phyloP scores from a whole-genome alignment of 2,797 vertebrate species.

The Thunnus albacares region DNA sequence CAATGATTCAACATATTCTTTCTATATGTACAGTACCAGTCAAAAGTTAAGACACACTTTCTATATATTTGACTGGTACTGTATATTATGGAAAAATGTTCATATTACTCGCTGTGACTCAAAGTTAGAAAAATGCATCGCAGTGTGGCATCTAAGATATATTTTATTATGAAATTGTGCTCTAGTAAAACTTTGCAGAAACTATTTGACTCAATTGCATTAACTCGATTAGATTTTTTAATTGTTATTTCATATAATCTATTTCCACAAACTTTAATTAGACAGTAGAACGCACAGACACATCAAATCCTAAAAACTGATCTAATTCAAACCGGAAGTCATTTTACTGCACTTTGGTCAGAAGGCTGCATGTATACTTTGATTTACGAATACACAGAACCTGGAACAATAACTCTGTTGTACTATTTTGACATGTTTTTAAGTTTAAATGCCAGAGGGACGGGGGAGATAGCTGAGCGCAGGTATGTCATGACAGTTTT shows the following conservation, averaged over 20 bases:
- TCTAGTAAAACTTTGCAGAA: background rate
- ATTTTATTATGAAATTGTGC: background rate
- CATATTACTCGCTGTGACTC: slow-evolving; percentile 19
- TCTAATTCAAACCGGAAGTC: background rate
- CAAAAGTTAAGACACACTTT: no score
- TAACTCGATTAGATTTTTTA: background rate
- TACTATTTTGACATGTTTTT: background rate
- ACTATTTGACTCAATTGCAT: background rate
- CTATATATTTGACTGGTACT: no score
- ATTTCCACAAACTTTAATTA: background rate
- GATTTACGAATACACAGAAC: background rate
- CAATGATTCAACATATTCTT: slow-evolving; percentile 25
- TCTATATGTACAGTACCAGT: no score
- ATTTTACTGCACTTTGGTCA: background rate
- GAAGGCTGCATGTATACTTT: background rate
- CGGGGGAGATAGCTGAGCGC: background rate
- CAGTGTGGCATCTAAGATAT: slow-evolving; percentile 8
- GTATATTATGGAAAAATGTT: no score
- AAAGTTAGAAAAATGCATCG: background rate
- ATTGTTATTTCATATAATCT: background rate
- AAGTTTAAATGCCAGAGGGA: background rate
- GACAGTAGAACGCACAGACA: background rate
- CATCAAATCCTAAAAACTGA: background rate
- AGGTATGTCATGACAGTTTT: background rate
- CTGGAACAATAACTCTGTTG: no score